These are phyloP conservation scores for Julus scanicus DNA, from an alignment of 2,888 invertebrate genomes.

Conservation along the genomic window DNA sequence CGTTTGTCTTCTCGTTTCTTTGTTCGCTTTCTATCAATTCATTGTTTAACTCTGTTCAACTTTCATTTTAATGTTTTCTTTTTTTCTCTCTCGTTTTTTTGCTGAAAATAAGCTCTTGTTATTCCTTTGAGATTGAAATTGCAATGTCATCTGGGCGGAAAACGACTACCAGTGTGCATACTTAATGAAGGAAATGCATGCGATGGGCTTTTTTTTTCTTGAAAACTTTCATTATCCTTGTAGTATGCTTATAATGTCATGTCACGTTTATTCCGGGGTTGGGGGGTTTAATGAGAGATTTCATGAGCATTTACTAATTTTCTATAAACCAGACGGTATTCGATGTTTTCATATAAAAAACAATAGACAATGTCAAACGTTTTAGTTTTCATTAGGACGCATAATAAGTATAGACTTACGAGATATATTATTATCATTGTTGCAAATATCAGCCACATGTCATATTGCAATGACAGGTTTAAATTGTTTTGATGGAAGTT, in stretches of 20 bases:
- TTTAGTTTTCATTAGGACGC: background rate
- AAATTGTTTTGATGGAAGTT: background rate
- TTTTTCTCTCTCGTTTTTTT: background rate
- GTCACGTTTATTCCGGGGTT: background rate
- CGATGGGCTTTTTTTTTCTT: background rate
- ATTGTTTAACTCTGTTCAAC: conserved; percentile 14
- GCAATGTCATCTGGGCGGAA: conserved; percentile 16
- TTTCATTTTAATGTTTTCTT: background rate
- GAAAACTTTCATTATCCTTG: background rate
- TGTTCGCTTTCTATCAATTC: conserved; percentile 5
- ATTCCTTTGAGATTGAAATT: background rate
- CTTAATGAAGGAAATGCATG: conserved; percentile 18
- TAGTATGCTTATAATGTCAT: background rate
- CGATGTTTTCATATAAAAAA: background rate
- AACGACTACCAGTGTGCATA: background rate
- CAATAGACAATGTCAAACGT: background rate
- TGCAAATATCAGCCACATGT: background rate
- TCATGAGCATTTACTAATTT: background rate
- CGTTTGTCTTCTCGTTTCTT: conserved; percentile 3
- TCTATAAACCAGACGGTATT: background rate
- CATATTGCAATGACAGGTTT: background rate
- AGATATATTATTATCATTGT: background rate
- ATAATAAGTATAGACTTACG: background rate
- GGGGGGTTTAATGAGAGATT: background rate
- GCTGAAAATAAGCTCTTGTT: background rate